Evolutionary conservation across 2,888 invertebrate genomes (phyloP).

Genomic region (Thysanoteuthis rhombus): DNA sequence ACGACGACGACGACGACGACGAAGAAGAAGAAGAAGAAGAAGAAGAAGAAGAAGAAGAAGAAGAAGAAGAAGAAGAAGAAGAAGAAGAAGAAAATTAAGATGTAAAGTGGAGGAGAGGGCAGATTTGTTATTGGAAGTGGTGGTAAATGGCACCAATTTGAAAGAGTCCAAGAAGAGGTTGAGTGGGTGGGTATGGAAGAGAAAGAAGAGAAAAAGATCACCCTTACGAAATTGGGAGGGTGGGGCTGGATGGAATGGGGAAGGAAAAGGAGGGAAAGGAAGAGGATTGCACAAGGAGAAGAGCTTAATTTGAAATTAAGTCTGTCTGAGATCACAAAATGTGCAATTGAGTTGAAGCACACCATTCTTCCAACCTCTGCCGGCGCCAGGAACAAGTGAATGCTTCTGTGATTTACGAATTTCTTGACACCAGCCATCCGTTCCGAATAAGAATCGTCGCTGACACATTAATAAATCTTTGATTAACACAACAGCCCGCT

Average conservation of each 20-base stretch:
- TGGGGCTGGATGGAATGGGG: neutral
- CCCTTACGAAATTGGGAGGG: neutral
- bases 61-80: neutral
- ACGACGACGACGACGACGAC: neutral
- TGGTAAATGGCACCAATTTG: neutral
- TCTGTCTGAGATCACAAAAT: neutral
- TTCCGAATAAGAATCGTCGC: slow-evolving; percentile 12
- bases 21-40: neutral
- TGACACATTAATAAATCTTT: slow-evolving; percentile 12
- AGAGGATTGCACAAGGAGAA: neutral
- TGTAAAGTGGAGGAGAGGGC: neutral
- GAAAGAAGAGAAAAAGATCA: neutral
- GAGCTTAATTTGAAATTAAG: neutral
- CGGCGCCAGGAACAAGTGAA: slow-evolving; percentile 12
- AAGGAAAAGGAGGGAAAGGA: neutral
- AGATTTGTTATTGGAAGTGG: neutral
- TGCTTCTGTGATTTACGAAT: slow-evolving; percentile 12
- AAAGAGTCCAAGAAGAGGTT: neutral
- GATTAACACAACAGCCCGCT: neutral
- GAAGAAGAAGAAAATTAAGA: neutral
- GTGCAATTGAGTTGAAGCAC: neutral
- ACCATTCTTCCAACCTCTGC: neutral
- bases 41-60: neutral
- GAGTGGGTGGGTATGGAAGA: neutral
- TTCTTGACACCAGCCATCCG: neutral